Percentiles rank a stretch among this genome's conserved stretches.
Evolutionary conservation across 2,113 vertebrate species (phyloP).

Genomic region (Abramis brama): DNA sequence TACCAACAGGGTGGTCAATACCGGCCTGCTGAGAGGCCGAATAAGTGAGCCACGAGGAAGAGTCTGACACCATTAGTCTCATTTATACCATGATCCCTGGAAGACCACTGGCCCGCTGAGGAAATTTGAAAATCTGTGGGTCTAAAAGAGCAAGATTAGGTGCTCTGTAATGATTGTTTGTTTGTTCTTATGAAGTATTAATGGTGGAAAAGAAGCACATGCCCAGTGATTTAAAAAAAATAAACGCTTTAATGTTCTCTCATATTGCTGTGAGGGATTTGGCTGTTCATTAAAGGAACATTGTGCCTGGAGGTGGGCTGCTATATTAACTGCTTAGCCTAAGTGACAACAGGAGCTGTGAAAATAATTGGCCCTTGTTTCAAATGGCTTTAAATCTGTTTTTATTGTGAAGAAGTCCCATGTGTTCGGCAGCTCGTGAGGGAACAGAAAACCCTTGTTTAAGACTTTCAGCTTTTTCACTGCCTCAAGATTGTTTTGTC

Average conservation of each 20-base stretch:
- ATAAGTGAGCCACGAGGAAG: neutral
- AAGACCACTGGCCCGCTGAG: neutral
- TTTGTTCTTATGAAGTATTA: neutral
- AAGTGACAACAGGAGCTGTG: constrained; percentile 12
- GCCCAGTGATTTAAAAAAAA: neutral
- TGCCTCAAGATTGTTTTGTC: neutral
- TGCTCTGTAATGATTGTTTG: neutral
- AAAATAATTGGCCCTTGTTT: constrained; percentile 12
- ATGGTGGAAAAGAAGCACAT: neutral
- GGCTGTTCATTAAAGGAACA: constrained; percentile 18
- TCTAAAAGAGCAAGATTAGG: neutral
- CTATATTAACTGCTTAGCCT: neutral
- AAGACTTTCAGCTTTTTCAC: neutral
- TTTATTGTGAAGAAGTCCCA: constrained; percentile 17
- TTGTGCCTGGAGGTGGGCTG: neutral
- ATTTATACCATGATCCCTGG: neutral
- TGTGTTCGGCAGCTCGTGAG: constrained; percentile 25
- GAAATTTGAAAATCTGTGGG: neutral
- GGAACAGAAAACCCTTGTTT: neutral
- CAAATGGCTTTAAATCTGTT: neutral
- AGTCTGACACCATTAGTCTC: constrained; percentile 5
- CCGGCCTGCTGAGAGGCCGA: neutral
- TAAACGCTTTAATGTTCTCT: neutral
- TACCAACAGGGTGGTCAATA: constrained; percentile 45
- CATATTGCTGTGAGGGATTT: constrained; percentile 14